Evolutionary conservation across 2,113 vertebrate species (phyloP).

Genomic region (Psettodes erumei): DNA sequence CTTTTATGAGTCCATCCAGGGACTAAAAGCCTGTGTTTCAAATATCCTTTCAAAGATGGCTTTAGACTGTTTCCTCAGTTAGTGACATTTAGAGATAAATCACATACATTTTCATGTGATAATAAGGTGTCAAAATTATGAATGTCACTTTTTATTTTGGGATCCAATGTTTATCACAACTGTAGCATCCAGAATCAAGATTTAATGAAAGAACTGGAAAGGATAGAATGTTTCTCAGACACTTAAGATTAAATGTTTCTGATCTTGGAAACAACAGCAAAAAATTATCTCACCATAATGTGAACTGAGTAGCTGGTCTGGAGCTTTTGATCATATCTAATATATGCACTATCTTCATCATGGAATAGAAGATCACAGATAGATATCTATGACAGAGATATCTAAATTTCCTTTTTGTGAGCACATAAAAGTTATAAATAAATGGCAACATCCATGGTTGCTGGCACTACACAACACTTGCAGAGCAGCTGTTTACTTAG

Average conservation of each 20-base stretch:
- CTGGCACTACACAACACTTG: neutral
- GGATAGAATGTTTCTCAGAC: neutral
- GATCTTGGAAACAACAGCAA: neutral
- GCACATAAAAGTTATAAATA: neutral
- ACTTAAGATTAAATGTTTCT: neutral
- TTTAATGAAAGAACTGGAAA: slow-evolving; percentile 11
- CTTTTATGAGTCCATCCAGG: neutral
- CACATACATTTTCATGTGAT: slow-evolving; percentile 52
- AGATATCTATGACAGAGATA: no score
- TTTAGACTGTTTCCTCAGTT: neutral
- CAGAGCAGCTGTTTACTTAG: neutral
- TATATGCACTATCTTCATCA: neutral
- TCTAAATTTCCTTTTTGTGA: neutral
- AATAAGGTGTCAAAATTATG: slow-evolving; percentile 9
- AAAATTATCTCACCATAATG: neutral
- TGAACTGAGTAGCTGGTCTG: no score
- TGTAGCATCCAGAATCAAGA: slow-evolving; percentile 3
- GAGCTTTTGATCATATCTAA: neutral
- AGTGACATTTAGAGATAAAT: slow-evolving; percentile 62
- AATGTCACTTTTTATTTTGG: slow-evolving; percentile 41
- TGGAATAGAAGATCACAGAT: no score
- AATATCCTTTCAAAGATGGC: slow-evolving; percentile 10
- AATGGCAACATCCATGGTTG: neutral
- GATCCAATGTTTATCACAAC: slow-evolving; percentile 18
- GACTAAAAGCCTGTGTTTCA: neutral